These are phyloP conservation scores for Selenia dentaria DNA, from an alignment of 2,888 invertebrate species.

Conservation along the genomic window DNA sequence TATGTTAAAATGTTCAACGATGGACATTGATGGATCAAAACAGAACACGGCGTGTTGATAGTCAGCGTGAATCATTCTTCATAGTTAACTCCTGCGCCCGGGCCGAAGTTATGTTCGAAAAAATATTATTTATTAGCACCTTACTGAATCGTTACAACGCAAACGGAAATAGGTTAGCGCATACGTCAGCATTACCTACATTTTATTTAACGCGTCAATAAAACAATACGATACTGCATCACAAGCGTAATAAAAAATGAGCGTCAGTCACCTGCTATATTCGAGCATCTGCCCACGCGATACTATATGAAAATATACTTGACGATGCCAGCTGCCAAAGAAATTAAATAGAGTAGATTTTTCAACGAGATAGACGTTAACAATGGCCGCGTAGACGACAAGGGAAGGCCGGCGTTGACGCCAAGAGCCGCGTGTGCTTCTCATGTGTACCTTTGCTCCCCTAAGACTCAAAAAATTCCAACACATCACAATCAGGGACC, in stretches of 20 bases:
- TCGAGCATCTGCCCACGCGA: slow-evolving; percentile 67
- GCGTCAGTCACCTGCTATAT: slow-evolving; percentile 73
- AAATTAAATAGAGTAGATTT: slow-evolving; percentile 79
- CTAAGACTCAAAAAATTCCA: no score
- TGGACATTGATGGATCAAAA: slow-evolving; percentile 26
- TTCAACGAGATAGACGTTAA: slow-evolving; percentile 70
- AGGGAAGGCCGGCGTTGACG: slow-evolving; percentile 63
- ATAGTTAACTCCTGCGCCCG: slow-evolving; percentile 19
- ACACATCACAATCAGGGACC: slow-evolving; percentile 24
- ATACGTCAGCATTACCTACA: slow-evolving; percentile 52
- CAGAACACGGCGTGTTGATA: slow-evolving; percentile 27
- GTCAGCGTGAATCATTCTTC: slow-evolving; percentile 27
- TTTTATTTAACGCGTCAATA: slow-evolving; percentile 63
- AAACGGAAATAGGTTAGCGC: slow-evolving; percentile 42
- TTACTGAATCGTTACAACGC: slow-evolving; percentile 31
- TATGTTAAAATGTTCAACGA: slow-evolving; percentile 10
- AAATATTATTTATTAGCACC: slow-evolving; percentile 37
- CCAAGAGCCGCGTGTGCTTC: slow-evolving; percentile 31
- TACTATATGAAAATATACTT: slow-evolving; percentile 72
- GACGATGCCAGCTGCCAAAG: slow-evolving; percentile 74
- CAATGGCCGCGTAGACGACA: slow-evolving; percentile 67
- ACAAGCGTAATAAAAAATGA: slow-evolving; percentile 70
- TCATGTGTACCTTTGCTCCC: slow-evolving; percentile 22
- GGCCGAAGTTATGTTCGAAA: slow-evolving; percentile 28
- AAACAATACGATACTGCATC: slow-evolving; percentile 76